Evolutionary conservation across 2,888 invertebrate genomes (phyloP), one percentile per base, ranked within the genome.

Genomic region (Cerastis rubricosa): DNA sequence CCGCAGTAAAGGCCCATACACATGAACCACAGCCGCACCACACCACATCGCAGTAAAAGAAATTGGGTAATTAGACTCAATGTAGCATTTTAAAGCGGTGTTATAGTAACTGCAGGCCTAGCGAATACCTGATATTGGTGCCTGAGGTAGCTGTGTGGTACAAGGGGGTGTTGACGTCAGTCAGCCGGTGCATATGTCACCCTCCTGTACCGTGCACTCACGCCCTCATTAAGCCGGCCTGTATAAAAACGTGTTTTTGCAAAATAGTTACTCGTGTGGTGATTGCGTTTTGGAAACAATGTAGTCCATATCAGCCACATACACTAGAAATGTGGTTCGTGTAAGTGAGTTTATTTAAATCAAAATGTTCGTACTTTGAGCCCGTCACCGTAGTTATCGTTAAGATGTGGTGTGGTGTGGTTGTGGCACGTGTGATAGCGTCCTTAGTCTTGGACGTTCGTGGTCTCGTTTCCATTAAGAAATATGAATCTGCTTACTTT

Each of bases 401-500:
- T 72, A 43, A 9, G 1, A 64, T n/a, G 43, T 47, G 29, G 25
- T 47, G 35, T 72, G 51, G 51, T 51, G 51, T 72, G 69, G 51
- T 72, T 29, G 29, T 68, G 51, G 43, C 25, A 29, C 17, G 17
- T 72, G 51, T 72, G 51, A 43, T 54, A 29, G 7, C 29, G 22
- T 2, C 63, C 22, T 66, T 51, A 81, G 73, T 79, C 77, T 74
- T 80, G 67, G 76, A 79, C 64, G 74, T 57, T 69, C 73, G 68
- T 76, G 71, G 74, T 82, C 74, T 80, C 63, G 80, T 73, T 81
- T 73, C 67, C 49, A 70, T 83, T 68, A 76, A 81, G 74, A 77
- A 83, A 85, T 77, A 85, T 79, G 79, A 80, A 78, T 76, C 73
- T 77, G 73, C 61, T 80, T 74, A 72, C 63, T 72, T 78, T 76